These are phyloP conservation scores for Geopemphigus sp. DNA, from an alignment of 1,140 invertebrate species.

Conservation along the genomic window DNA sequence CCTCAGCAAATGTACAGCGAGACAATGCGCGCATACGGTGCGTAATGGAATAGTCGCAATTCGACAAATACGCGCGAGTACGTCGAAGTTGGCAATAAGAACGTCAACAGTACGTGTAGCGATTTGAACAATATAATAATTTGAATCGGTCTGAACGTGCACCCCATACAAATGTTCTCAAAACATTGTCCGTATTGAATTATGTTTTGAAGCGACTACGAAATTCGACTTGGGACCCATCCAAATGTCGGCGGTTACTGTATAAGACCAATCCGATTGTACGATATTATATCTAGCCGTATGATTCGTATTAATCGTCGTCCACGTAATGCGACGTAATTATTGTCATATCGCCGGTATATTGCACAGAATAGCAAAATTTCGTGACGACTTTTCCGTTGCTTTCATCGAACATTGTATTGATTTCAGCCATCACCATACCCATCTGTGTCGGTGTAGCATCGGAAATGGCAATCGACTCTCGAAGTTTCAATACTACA, in stretches of 20 bases:
- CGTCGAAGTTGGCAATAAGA: too few relatives aligned
- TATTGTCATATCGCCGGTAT: neutral
- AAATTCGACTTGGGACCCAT: neutral
- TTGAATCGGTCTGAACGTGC: too few relatives aligned
- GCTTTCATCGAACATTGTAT: too few relatives aligned
- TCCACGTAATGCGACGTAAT: neutral
- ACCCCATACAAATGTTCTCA: too few relatives aligned
- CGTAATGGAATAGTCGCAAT: too few relatives aligned
- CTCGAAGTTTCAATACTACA: neutral
- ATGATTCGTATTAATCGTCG: conserved; percentile 11
- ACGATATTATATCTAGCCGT: neutral
- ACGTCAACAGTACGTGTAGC: too few relatives aligned
- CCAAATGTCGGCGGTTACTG: neutral
- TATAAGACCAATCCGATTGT: neutral
- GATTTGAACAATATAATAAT: too few relatives aligned
- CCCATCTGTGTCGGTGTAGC: neutral
- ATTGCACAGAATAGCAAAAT: neutral
- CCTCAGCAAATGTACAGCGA: too few relatives aligned
- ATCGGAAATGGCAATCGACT: conserved; percentile 6
- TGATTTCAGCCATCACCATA: too few relatives aligned
- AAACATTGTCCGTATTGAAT: neutral
- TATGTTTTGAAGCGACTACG: neutral
- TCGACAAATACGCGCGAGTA: too few relatives aligned
- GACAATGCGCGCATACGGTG: too few relatives aligned
- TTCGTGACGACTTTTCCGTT: neutral